These are phyloP conservation scores for Psophia crepitans DNA, from an alignment of 2,113 vertebrate genomes.

Conservation along the genomic window DNA sequence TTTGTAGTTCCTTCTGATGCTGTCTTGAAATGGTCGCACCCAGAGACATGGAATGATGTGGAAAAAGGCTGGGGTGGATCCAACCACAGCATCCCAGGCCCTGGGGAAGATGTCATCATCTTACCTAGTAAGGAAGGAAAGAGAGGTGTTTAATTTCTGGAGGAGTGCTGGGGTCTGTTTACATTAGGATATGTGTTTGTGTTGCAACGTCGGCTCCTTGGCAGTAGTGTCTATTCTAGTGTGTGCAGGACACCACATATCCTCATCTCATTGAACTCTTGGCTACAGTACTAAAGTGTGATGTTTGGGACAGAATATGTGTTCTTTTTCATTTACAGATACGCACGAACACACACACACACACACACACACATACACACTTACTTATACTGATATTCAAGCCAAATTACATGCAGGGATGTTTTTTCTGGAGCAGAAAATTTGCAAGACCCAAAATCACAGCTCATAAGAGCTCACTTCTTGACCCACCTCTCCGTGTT, in stretches of 20 bases:
- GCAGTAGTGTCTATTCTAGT: neutral
- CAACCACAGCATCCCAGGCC: conserved; percentile 36
- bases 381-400: neutral
- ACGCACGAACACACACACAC: too few species aligned
- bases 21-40: conserved; percentile 68
- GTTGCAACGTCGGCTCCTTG: neutral
- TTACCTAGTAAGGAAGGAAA: conserved; percentile 67
- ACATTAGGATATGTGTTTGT: rapidly evolving
- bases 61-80: conserved; percentile 70
- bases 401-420: neutral
- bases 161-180: neutral
- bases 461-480: neutral
- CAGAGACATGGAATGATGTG: conserved; percentile 65
- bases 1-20: conserved; percentile 45
- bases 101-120: conserved; percentile 73
- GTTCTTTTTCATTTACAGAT: neutral
- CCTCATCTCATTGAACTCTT: neutral
- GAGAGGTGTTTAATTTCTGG: neutral
- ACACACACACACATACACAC: rapidly evolving
- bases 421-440: neutral
- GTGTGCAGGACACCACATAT: neutral
- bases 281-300: neutral
- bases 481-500: neutral
- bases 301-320: neutral
- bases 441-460: neutral